Conservation (phyloP, 2,113 vertebrate genomes). For the Hucho hucho region DNA sequence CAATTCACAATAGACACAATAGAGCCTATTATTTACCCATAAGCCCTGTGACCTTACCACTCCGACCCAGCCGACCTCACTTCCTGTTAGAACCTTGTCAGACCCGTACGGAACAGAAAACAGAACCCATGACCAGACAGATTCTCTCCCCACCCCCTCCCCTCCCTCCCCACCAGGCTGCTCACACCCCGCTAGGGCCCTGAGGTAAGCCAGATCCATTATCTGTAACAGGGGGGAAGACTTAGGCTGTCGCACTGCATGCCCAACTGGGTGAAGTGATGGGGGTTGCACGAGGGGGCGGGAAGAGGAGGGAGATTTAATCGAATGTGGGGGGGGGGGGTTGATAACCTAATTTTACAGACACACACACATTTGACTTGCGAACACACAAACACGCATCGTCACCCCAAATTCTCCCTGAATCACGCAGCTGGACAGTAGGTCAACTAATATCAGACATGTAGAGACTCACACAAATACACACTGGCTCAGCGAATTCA, state of each 20-base stretch:
- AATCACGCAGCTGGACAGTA: too few relatives aligned
- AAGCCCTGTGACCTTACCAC: constrained; percentile 75
- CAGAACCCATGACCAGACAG: constrained; percentile 90
- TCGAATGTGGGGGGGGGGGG: neutral
- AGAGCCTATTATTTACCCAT: constrained; percentile 67
- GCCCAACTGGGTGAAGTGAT: constrained; percentile 76
- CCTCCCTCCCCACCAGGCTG: too few relatives aligned
- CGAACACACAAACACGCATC: neutral
- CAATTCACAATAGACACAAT: constrained; percentile 85
- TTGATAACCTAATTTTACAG: neutral
- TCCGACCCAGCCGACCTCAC: constrained; percentile 73
- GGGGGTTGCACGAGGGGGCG: constrained; percentile 67
- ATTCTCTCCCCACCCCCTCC: constrained; percentile 70
- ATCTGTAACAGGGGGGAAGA: constrained; percentile 77
- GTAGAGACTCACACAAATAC: too few relatives aligned
- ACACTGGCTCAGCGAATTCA: too few relatives aligned
- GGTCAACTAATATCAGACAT: too few relatives aligned
- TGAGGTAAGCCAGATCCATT: constrained; percentile 81
- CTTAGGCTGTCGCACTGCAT: constrained; percentile 82
- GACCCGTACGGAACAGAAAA: constrained; percentile 36
- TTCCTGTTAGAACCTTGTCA: constrained; percentile 87
- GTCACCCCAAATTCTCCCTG: neutral
- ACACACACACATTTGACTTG: too few relatives aligned
- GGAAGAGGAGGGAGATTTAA: neutral
- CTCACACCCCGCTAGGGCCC: constrained; percentile 64